Conservation (phyloP, 2,888 invertebrate species). For the Drosophila anomalata region DNA sequence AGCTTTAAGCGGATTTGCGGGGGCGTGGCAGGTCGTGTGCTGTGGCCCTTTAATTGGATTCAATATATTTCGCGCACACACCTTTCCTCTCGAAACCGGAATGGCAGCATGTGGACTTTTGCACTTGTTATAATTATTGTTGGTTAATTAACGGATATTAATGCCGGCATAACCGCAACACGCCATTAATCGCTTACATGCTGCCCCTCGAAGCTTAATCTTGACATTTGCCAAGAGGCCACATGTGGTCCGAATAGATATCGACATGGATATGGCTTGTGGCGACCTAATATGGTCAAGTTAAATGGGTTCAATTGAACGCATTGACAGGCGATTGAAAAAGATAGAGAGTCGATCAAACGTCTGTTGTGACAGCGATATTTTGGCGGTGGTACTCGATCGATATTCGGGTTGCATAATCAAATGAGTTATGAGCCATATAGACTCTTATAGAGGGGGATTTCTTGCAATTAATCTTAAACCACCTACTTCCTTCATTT, state of each 20-base stretch:
- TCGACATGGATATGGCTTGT: conserved; percentile 14
- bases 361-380: conserved; percentile 34
- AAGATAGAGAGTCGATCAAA: conserved; percentile 15
- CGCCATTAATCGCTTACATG: conserved; percentile 22
- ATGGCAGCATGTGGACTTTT: conserved; percentile 20
- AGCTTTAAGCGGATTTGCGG: conserved; percentile 55
- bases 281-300: conserved; percentile 11
- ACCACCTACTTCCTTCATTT: background rate
- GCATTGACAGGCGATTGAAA: conserved; percentile 29
- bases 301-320: conserved; percentile 39
- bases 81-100: conserved; percentile 22
- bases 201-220: conserved; percentile 25
- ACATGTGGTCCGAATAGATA: conserved; percentile 2
- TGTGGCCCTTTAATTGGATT: conserved; percentile 73
- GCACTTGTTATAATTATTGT: conserved; percentile 67
- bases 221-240: conserved; percentile 28
- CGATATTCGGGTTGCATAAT: conserved; percentile 16
- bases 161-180: conserved; percentile 32
- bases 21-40: conserved; percentile 47
- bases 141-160: conserved; percentile 60
- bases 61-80: conserved; percentile 60
- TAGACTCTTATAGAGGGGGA: background rate
- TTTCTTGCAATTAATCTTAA: background rate
- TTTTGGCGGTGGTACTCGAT: conserved; percentile 18
- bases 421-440: conserved; percentile 1